phyloP scores from a whole-genome alignment of 2,888 invertebrate species.

The Aphidoletes aphidimyza region DNA sequence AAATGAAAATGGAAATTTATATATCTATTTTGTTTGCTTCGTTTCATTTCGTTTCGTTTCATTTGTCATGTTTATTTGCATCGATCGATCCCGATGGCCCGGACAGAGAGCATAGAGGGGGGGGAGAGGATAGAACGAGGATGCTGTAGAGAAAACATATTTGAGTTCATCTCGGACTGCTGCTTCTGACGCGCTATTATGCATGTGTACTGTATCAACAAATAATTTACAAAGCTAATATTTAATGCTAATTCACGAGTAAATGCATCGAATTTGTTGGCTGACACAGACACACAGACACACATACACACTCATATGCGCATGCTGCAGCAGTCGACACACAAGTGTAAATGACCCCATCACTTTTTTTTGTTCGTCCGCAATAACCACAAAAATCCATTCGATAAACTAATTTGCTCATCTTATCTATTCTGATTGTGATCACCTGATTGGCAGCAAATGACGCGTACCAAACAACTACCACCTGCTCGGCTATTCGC shows the following conservation, averaged over 20 bases:
- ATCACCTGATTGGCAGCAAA: constrained; percentile 28
- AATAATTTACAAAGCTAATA: constrained; percentile 42
- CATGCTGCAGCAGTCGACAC: neutral
- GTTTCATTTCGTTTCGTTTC: constrained; percentile 4
- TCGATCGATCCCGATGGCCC: too few relatives aligned
- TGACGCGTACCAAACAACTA: neutral
- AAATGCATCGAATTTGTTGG: constrained; percentile 2
- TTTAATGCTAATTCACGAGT: constrained; percentile 21
- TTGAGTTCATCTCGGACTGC: neutral
- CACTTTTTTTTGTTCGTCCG: neutral
- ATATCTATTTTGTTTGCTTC: constrained; percentile 35
- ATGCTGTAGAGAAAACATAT: too few relatives aligned
- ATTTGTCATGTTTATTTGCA: constrained; percentile 4
- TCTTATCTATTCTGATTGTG: neutral
- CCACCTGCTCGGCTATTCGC: neutral
- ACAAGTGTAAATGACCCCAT: constrained; percentile 28
- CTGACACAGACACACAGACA: too few relatives aligned
- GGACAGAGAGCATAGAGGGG: too few relatives aligned
- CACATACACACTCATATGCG: neutral
- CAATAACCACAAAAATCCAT: neutral
- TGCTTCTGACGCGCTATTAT: neutral
- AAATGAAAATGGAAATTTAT: constrained; percentile 54
- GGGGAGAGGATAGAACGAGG: neutral
- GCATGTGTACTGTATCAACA: neutral
- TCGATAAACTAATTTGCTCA: constrained; percentile 29